Evolutionary conservation across 64 coral and sea anemone species (phyloP).

Genomic region (Montipora efflorescens): DNA sequence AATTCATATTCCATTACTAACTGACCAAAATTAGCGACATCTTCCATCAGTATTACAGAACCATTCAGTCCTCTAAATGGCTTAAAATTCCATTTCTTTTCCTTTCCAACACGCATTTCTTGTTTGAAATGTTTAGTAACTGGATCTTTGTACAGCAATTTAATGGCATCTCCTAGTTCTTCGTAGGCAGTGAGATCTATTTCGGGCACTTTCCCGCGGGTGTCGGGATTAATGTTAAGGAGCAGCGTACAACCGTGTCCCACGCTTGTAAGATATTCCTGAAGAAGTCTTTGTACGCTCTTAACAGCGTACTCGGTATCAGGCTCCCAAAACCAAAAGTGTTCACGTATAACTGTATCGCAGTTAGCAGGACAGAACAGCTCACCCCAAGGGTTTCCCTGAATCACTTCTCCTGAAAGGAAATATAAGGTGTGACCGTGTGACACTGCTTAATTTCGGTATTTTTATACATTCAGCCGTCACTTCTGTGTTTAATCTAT

Average conservation of each 20-base stretch:
- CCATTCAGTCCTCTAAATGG: slow-evolving; percentile 10
- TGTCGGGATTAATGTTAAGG: slow-evolving; percentile 68
- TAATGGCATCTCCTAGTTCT: slow-evolving; percentile 42
- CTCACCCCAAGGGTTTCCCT: slow-evolving; percentile 41
- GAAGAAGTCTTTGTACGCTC: slow-evolving; percentile 32
- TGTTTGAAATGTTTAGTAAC: slow-evolving; percentile 1
- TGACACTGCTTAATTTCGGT: too few species aligned
- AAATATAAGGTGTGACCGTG: too few species aligned
- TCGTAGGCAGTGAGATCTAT: slow-evolving; percentile 40
- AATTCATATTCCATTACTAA: slow-evolving; percentile 52
- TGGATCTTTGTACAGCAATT: slow-evolving; percentile 57
- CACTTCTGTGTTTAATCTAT: neutral
- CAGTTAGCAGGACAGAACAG: slow-evolving; percentile 71
- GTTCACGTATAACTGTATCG: slow-evolving; percentile 70
- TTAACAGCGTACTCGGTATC: slow-evolving; percentile 53
- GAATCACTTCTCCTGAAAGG: slow-evolving; percentile 25
- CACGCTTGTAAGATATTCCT: slow-evolving; percentile 65
- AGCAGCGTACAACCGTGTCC: slow-evolving; percentile 65
- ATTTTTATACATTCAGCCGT: neutral
- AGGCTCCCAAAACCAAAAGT: slow-evolving; percentile 72
- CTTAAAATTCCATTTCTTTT: slow-evolving; percentile 8
- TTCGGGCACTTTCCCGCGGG: slow-evolving; percentile 55
- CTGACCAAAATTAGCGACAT: slow-evolving; percentile 33
- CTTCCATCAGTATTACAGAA: slow-evolving; percentile 65
- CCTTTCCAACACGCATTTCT: neutral